Base-by-base conservation (phyloP, 2,888 invertebrate genomes). In the Cephus rjabovi region DNA sequence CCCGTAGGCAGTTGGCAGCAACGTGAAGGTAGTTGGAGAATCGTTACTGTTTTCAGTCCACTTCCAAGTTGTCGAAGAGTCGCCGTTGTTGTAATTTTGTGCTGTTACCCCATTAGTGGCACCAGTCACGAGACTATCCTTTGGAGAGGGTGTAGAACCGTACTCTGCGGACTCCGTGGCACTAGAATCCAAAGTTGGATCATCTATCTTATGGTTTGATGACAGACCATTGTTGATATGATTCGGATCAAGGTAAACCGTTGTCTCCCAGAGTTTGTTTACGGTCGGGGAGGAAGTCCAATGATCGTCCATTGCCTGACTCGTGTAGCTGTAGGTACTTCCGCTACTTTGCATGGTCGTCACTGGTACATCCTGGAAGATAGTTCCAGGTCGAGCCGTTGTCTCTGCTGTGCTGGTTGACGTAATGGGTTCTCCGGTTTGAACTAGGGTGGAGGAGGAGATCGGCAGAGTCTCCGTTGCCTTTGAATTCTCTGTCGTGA, bases 171-270 rank as follows among this genome's bases (percentile, higher is more conserved):
- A 77, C 33, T 77, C 31, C 70, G 76, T 3, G 80, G 90, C 86
- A 81, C 88, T 73, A 81, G 92, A 79, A 92, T 93, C 3, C 83
- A 76, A 4, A 89, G 87, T 85, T 11, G 87, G 88, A 75, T 9
- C 80, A 56, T 79, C 83, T 15, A 91, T 91, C 69, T 86, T 88
- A 12, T 91, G 86, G 81, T 93, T 92, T 0, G 83, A 85, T 85
- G 92, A 92, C 12, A 95, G 87, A 0, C 94, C 95, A 79, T 95
- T 95, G 86, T 96, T 96, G 30, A 96, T 93, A 34, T 94, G 94
- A 40, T 95, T 93, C 0, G 96, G 96, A 89, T 96, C 95, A 11
- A 96, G 92, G 81, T 94, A 94, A 12, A 95, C 94, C 0, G 96
- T 95, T 75, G 95, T 95, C 77, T 94, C 94, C 95, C 95, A 95